Percentiles rank a stretch among this genome's conserved stretches.
Evolutionary conservation across 2,113 vertebrate species (phyloP).

Genomic region (Ivindomyrus marchei): DNA sequence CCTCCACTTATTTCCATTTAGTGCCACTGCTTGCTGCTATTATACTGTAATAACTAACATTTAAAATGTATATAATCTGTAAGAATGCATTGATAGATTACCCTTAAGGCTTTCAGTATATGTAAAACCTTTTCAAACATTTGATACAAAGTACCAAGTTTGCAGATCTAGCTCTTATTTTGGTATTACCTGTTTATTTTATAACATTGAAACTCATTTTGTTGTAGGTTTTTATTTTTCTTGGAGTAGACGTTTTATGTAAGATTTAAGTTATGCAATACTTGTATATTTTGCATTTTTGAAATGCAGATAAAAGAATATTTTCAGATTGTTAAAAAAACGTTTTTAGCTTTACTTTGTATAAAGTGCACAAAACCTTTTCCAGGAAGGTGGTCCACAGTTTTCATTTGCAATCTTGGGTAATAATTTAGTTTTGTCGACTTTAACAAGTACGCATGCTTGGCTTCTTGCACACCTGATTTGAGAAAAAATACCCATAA

Average conservation of each 20-base stretch:
- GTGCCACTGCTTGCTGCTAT: constrained; percentile 45
- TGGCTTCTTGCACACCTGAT: not conserved
- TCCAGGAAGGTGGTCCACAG: not conserved
- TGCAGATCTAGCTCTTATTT: constrained; percentile 18
- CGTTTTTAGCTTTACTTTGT: constrained; percentile 16
- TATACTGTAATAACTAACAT: constrained; percentile 29
- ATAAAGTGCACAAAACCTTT: not conserved
- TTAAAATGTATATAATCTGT: constrained; percentile 32
- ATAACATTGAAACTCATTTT: constrained; percentile 40
- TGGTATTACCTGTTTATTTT: constrained; percentile 40
- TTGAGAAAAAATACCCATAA: not conserved
- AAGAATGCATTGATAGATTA: constrained; percentile 25
- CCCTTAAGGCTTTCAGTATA: constrained; percentile 29
- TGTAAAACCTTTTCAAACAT: constrained; percentile 33
- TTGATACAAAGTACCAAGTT: constrained; percentile 11
- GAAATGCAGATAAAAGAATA: constrained; percentile 20
- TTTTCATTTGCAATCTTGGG: constrained; percentile 9
- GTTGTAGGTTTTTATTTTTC: constrained; percentile 39
- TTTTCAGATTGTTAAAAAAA: constrained; percentile 25
- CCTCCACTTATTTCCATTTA: constrained; percentile 18
- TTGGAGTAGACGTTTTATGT: constrained; percentile 52
- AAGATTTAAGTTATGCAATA: constrained; percentile 49
- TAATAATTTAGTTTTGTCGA: not conserved
- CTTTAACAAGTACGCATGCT: not conserved
- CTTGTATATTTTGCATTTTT: constrained; percentile 36